A percentile compares a stretch with the other conserved stretches of the same genome.
These are phyloP conservation scores for Porites lobata DNA, from an alignment of 92 coral and sea anemone genomes.

Conservation along the genomic window DNA sequence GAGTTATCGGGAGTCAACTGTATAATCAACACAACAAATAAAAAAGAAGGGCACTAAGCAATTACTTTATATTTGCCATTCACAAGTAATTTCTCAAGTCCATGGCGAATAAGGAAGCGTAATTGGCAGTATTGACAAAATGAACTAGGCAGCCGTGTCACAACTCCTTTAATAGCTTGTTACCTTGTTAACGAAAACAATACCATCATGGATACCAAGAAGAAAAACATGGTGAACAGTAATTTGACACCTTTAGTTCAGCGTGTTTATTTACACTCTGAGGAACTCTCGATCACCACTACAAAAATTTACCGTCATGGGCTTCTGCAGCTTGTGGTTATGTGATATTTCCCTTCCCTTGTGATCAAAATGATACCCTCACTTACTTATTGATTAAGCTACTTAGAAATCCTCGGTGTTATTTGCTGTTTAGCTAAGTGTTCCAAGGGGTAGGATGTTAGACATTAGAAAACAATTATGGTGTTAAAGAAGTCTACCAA, in stretches of 20 bases:
- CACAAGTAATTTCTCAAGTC: too few species aligned
- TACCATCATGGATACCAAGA: constrained; percentile 6
- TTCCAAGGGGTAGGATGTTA: constrained; percentile 13
- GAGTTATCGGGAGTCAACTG: too few species aligned
- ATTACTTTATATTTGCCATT: too few species aligned
- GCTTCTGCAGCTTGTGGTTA: constrained; percentile 9
- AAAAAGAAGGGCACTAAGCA: too few species aligned
- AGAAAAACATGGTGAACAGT: constrained; percentile 10
- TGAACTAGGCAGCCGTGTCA: background rate
- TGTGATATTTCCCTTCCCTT: constrained; percentile 5
- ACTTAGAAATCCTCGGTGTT: constrained; percentile 4
- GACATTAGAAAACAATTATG: background rate
- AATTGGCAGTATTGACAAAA: too few species aligned
- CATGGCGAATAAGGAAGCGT: too few species aligned
- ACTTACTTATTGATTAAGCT: constrained; percentile 3
- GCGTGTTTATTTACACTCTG: constrained; percentile 3
- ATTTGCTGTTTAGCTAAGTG: background rate
- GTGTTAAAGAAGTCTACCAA: constrained; percentile 1
- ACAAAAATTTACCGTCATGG: constrained; percentile 1
- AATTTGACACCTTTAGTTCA: constrained; percentile 2
- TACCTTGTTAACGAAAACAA: constrained; percentile 10
- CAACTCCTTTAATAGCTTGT: constrained; percentile 5
- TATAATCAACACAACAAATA: too few species aligned
- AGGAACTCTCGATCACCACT: constrained; percentile 12
- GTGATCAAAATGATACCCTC: background rate